A percentile compares a stretch with the other conserved stretches of the same genome.
These are phyloP conservation scores for Boloria selene DNA, from an alignment of 2,888 invertebrate species.

Conservation along the genomic window DNA sequence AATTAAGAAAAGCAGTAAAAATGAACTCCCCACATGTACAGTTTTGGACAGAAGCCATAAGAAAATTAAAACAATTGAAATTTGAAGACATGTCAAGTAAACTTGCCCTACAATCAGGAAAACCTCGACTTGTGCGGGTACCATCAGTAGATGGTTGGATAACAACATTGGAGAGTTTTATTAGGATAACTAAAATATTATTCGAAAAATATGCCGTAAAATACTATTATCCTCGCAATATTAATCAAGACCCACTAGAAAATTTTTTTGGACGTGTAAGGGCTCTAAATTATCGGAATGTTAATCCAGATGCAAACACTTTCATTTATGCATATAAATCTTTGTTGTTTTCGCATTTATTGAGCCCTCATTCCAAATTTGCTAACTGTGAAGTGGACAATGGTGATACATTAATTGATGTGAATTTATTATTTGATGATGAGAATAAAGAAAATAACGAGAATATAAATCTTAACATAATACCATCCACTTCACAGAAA, in stretches of 20 bases:
- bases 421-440: too few species aligned
- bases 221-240: constrained; percentile 39
- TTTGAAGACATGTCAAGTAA: constrained; percentile 32
- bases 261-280: constrained; percentile 43
- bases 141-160: constrained; percentile 40
- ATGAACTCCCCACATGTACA: constrained; percentile 21
- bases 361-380: constrained; percentile 16
- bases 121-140: constrained; percentile 28
- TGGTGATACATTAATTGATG: too few species aligned
- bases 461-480: too few species aligned
- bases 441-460: too few species aligned
- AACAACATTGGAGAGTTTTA: constrained; percentile 40
- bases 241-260: constrained; percentile 44
- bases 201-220: constrained; percentile 36
- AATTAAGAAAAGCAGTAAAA: constrained; percentile 32
- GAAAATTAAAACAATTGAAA: constrained; percentile 32
- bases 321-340: constrained; percentile 29
- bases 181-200: constrained; percentile 36
- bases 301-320: constrained; percentile 40
- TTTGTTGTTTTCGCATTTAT: constrained; percentile 33
- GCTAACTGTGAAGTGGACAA: too few species aligned
- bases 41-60: constrained; percentile 37
- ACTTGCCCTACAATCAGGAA: constrained; percentile 17
- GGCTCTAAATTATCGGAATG: constrained; percentile 41
- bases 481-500: too few species aligned